phyloP scores from a whole-genome alignment of 2,797 vertebrate genomes.

The Hyperoplus immaculatus region DNA sequence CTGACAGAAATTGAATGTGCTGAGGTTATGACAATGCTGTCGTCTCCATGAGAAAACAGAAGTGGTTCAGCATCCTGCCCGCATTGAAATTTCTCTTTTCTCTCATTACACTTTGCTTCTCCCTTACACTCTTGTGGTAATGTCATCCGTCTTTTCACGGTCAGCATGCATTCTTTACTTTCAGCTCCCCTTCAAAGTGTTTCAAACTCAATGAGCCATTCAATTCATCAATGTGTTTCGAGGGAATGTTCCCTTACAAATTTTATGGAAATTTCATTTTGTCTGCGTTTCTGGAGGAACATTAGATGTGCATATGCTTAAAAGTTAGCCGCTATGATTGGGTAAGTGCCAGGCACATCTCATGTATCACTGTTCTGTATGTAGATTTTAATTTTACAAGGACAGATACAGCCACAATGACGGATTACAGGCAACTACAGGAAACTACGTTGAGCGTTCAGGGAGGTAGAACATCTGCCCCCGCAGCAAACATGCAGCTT shows the following conservation, averaged over 20 bases:
- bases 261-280: conserved; percentile 84
- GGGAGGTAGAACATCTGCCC: conserved; percentile 13
- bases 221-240: conserved; percentile 77
- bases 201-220: conserved; percentile 79
- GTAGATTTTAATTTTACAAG: conserved; percentile 58
- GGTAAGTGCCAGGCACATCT: conserved; percentile 41
- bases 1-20: conserved; percentile 44
- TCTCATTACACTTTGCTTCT: conserved; percentile 34
- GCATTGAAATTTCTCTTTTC: conserved; percentile 36
- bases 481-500: conserved; percentile 26
- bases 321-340: conserved; percentile 43
- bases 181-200: conserved; percentile 51
- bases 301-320: conserved; percentile 71
- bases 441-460: conserved; percentile 21
- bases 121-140: conserved; percentile 27
- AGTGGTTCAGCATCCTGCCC: background rate
- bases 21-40: conserved; percentile 29
- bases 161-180: conserved; percentile 54
- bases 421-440: conserved; percentile 47
- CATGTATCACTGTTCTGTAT: conserved; percentile 37
- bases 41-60: conserved; percentile 36
- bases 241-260: conserved; percentile 71
- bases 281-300: conserved; percentile 56
- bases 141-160: conserved; percentile 57
- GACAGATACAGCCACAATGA: conserved; percentile 43